Percentiles rank a stretch among this genome's conserved stretches.
Conservation (phyloP, 1,140 invertebrate genomes). For the Neodiprion pinetum region DNA sequence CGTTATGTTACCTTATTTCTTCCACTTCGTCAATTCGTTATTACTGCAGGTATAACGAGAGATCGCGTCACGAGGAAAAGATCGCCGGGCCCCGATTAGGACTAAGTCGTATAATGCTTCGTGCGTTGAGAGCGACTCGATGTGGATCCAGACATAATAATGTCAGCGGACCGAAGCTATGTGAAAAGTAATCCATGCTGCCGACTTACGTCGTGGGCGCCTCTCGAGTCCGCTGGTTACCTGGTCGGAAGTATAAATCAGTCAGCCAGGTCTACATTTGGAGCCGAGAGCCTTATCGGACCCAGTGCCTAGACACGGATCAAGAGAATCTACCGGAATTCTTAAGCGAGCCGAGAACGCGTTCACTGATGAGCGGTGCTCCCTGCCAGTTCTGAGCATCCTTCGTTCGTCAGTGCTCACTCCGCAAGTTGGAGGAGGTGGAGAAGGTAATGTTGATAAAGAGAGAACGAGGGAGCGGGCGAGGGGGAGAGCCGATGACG, state of each 20-base stretch:
- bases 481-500: neutral
- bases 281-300: conserved; percentile 4
- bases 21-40: no score
- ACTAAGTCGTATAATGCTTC: neutral
- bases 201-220: neutral
- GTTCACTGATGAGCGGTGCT: neutral
- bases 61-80: no score
- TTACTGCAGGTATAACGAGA: no score
- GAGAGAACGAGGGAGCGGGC: neutral
- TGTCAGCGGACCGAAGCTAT: conserved; percentile 6
- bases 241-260: conserved; percentile 5
- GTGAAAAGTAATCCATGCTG: conserved; percentile 5
- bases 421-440: no score
- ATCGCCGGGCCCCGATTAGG: neutral
- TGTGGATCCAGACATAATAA: neutral
- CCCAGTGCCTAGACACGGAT: neutral
- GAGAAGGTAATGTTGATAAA: neutral
- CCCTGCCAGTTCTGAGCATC: neutral
- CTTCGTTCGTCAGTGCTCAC: no score
- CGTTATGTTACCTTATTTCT: no score
- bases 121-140: neutral
- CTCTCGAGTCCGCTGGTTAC: neutral
- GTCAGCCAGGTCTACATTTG: neutral
- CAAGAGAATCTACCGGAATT: conserved; percentile 2
- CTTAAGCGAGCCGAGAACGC: no score